Percentiles rank a stretch among this genome's conserved stretches.
phyloP scores from a whole-genome alignment of 2,113 vertebrate species.

The Proteles cristata region DNA sequence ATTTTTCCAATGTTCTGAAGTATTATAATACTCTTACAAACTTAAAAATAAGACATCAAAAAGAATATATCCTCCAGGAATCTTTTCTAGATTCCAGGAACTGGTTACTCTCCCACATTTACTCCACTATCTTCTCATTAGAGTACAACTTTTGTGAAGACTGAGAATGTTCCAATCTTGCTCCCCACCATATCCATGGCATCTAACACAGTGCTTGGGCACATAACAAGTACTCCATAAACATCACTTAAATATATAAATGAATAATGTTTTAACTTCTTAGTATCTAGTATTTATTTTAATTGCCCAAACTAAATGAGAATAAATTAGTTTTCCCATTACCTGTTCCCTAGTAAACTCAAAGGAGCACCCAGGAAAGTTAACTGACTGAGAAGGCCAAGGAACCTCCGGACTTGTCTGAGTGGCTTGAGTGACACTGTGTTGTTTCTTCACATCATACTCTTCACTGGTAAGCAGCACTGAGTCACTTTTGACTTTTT shows the following conservation, averaged over 20 bases:
- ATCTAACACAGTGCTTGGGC: neutral
- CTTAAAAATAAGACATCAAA: slow-evolving; percentile 28
- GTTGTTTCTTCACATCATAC: neutral
- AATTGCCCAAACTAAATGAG: neutral
- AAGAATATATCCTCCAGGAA: neutral
- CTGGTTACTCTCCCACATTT: neutral
- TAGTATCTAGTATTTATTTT: neutral
- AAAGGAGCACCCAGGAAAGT: slow-evolving; percentile 58
- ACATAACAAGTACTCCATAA: neutral
- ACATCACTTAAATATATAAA: neutral
- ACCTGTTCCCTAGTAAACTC: slow-evolving; percentile 90
- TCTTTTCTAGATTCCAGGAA: neutral
- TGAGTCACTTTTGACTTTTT: slow-evolving; percentile 63
- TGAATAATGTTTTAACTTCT: neutral
- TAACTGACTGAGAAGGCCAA: slow-evolving; percentile 58
- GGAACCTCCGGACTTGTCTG: slow-evolving; percentile 87
- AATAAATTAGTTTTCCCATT: slow-evolving; percentile 56
- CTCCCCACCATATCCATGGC: neutral
- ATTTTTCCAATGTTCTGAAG: neutral
- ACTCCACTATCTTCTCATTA: neutral
- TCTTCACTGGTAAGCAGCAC: slow-evolving; percentile 48
- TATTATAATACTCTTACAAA: neutral
- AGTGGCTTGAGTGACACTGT: slow-evolving; percentile 84
- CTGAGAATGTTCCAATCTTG: neutral
- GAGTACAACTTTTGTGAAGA: neutral